Conservation (phyloP, 2,113 vertebrate genomes). For the Lasiurus borealis region DNA sequence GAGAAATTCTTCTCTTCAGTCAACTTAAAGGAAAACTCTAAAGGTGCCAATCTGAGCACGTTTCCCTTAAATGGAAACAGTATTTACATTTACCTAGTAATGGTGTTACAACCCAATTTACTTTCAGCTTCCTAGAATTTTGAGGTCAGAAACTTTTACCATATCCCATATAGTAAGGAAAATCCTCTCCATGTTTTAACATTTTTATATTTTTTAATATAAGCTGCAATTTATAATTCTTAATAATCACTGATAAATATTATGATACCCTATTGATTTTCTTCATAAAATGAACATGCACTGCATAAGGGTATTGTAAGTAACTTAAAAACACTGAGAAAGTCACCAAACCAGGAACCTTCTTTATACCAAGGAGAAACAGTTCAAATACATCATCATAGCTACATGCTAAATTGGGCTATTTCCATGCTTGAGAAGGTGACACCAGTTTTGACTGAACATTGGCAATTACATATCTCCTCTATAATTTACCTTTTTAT, state of each 20-base stretch:
- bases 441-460: slow-evolving; percentile 71
- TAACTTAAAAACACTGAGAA: slow-evolving; percentile 39
- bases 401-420: slow-evolving; percentile 40
- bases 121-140: slow-evolving; percentile 47
- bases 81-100: slow-evolving; percentile 55
- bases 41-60: not conserved
- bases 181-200: slow-evolving; percentile 22
- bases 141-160: slow-evolving; percentile 16
- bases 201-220: slow-evolving; percentile 68
- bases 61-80: not conserved
- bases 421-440: slow-evolving; percentile 59
- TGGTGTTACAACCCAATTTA: not conserved
- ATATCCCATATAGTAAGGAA: not conserved
- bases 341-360: slow-evolving; percentile 1
- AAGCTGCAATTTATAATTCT: slow-evolving; percentile 46
- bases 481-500: slow-evolving; percentile 80
- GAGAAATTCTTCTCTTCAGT: slow-evolving; percentile 23
- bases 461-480: slow-evolving; percentile 73
- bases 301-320: not conserved
- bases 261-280: not conserved
- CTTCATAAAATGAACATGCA: slow-evolving; percentile 39
- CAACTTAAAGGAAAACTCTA: not conserved
- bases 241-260: slow-evolving; percentile 59
- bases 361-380: not conserved
- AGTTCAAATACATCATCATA: slow-evolving; percentile 53